Evolutionary conservation across 2,113 vertebrate species (phyloP), one percentile per base, ranked within the genome.

Genomic region (Thymallus thymallus): DNA sequence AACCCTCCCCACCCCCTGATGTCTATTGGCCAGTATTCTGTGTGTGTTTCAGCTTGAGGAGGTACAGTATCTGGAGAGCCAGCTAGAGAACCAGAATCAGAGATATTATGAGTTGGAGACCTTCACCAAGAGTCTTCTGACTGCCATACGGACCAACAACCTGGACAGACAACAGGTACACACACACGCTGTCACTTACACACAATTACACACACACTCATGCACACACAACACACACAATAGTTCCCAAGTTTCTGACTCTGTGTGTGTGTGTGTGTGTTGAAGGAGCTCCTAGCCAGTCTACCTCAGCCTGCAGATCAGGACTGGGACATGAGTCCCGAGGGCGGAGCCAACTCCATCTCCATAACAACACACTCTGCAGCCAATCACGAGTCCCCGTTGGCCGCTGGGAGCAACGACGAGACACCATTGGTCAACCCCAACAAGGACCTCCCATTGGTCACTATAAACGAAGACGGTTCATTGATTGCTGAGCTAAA

Each of bases 281-380:
- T 35, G 6, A 9, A 9, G 32, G 4, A 76, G 16, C 94, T 99
- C 86, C 93, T 99, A 76, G 94, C 93, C 89, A 95, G 96, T 91
- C 95, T 98, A 95, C 96, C 96, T 96, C 95, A 95, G 79, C 94
- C 95, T 78, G 92, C 95, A 84, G 96, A 98, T 90, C 94, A 89
- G 94, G 88, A 95, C 93, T 89, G 88, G 94, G 95, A 96, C 86
- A 91, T 91, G 87, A 93, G 86, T 76, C 88, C 92, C 61, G 87
- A 88, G 62, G 78, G 88, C 18, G 95, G 91, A 41, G 89, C 75
- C 0, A 93, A 94, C 74, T 87, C 91, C 30, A 90, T 89, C 61
- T 90, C 92, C 73, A 88, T 69, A 22, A 84, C 83, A 55, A 80
- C 81, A 41, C 84, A 88, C 1, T 73, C 56, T 13, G 80, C 68